Evolutionary conservation across 2,888 invertebrate species (phyloP), one percentile per base, ranked within the genome.

Genomic region (Blastobasis adustella): DNA sequence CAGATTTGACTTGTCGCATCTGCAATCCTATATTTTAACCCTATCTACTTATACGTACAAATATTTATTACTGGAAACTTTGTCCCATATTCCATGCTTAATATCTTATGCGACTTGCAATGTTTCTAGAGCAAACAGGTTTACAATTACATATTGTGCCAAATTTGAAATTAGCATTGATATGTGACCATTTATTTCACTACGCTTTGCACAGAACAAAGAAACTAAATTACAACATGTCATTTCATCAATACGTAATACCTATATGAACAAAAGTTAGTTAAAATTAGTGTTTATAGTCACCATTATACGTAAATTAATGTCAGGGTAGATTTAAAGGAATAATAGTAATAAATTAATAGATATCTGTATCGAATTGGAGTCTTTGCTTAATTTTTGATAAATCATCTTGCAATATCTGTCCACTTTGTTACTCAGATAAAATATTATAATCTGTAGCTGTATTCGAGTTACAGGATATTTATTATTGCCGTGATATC

Each of bases 281-380:
- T 70, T 73, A 79, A 76, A 76, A 67, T 79, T 86, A 87, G 84
- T 79, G 73, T 83, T 83, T 72, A 81, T 87, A 87, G 83, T 85
- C 92, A 93, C 93, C 92, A 92, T 93, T 92, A 94, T 94, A 94
- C 94, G 94, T 94, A 94, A 94, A 93, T 93, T 93, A 92, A 92
- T 93, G 93, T 93, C 94, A 94, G 94, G 94, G 94, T 94, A 87
- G 86, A 85, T 68, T 79, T 76, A 83, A 84, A 74, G 23, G 73
- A 73, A 80, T 23, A 23, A 23, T 23, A 78, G 74, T 72, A 77
- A 71, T 79, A 60, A 65, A 67, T 61, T 61, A 69, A 67, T 63
- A 73, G 71, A 73, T 77, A 72, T 72, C 76, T 76, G 76, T 82
- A 78, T 76, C 71, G 60, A 74, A 79, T 78, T 74, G 75, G 72